Evolutionary conservation across 2,797 vertebrate genomes (phyloP).

Genomic region (Glyptemys insculpta): DNA sequence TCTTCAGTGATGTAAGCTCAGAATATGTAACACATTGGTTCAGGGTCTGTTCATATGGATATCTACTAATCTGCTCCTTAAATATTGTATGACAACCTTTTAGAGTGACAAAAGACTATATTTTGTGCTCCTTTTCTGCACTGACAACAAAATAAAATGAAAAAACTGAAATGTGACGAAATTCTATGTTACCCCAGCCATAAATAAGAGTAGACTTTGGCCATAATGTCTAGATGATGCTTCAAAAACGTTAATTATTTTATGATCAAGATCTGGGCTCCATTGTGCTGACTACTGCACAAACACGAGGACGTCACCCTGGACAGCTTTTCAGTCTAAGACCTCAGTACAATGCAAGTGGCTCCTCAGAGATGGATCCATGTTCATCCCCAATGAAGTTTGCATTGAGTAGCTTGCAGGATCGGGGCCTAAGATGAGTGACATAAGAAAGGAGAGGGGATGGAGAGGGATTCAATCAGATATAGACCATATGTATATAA

Average conservation of each 20-base stretch:
- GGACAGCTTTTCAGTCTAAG: neutral
- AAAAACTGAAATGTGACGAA: neutral
- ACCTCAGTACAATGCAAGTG: neutral
- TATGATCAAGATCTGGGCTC: neutral
- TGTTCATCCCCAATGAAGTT: neutral
- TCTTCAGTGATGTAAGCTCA: neutral
- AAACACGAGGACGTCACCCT: neutral
- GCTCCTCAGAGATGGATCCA: neutral
- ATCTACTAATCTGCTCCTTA: constrained; percentile 2
- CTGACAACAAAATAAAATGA: rapidly evolving
- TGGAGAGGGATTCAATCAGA: neutral
- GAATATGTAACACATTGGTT: neutral
- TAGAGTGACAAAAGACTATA: neutral
- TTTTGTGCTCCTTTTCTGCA: constrained; percentile 1
- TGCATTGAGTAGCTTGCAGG: neutral
- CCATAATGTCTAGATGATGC: neutral
- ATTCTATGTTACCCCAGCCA: neutral
- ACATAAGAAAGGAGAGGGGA: neutral
- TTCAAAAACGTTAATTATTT: constrained; percentile 9
- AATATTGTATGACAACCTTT: neutral
- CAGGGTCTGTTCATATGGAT: neutral
- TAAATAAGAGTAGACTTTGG: neutral
- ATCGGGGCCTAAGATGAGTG: neutral
- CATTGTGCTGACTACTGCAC: neutral
- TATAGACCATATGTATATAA: neutral